Conservation (phyloP, 92 coral and sea anemone species). For the Pocillopora meandrina region DNA sequence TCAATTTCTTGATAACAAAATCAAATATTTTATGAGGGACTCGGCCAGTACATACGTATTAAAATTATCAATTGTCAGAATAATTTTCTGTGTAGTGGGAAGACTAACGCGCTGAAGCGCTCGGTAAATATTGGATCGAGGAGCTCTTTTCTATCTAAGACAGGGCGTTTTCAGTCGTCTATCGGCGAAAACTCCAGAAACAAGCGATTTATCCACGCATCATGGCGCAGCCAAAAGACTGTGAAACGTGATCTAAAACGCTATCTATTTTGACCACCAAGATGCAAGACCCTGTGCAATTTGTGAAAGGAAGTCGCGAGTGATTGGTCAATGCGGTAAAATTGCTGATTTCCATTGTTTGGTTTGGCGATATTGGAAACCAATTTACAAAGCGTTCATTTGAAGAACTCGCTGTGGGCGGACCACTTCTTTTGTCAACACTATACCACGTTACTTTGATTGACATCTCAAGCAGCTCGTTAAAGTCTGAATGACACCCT, state of each 20-base stretch:
- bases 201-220: slow-evolving; percentile 50
- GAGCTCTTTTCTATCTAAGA: slow-evolving; percentile 12
- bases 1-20: slow-evolving; percentile 92
- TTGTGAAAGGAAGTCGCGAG: slow-evolving; percentile 62
- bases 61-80: slow-evolving; percentile 78
- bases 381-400: slow-evolving; percentile 98
- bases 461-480: slow-evolving; percentile 99
- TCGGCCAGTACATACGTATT: slow-evolving; percentile 83
- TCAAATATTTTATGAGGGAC: slow-evolving; percentile 91
- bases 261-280: slow-evolving; percentile 76
- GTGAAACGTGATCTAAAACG: slow-evolving; percentile 75
- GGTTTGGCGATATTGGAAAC: slow-evolving; percentile 96
- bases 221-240: slow-evolving; percentile 71
- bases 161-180: slow-evolving; percentile 1
- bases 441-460: slow-evolving; percentile 99
- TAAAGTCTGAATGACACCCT: slow-evolving; percentile 99
- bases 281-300: slow-evolving; percentile 55
- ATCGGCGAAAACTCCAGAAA: not conserved
- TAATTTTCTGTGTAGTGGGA: slow-evolving; percentile 77
- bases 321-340: slow-evolving; percentile 81
- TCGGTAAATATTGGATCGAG: slow-evolving; percentile 72
- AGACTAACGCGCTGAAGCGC: slow-evolving; percentile 69
- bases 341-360: slow-evolving; percentile 89
- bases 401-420: slow-evolving; percentile 95
- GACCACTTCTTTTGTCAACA: slow-evolving; percentile 92